Base-by-base conservation (phyloP, 2,888 invertebrate species). In the Tetheella fluctuosa region DNA sequence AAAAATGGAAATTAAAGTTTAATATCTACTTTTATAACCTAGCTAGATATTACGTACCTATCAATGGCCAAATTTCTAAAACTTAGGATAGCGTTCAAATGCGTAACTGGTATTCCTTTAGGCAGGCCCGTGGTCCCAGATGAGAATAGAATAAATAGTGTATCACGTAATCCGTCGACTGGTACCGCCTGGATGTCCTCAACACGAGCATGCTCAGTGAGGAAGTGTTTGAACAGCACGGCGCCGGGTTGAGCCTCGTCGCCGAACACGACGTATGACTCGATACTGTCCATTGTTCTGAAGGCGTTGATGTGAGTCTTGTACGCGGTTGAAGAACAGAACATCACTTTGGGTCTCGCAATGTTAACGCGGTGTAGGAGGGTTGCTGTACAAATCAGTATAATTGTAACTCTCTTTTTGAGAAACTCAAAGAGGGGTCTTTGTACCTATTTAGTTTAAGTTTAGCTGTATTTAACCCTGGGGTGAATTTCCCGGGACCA, bases 101-200 rank as follows among this genome's bases (percentile, higher is more conserved):
- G 81, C 0, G 77, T 79, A n/a, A 71, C 57, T 0, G 76, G 79
- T 0, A 77, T 62, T 1, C 78, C 81, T 59, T 81, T 83, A 0
- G 81, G 75, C 25, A 80, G 42, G 0, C 82, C 81, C 6, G 80
- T 80, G 0, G 82, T 83, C 0, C 81, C 82, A 5, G 82, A 81
- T 0, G 81, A 81, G 61, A 63, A 80, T 1, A 79, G 23, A 8
- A 79, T 70, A 1, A 79, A 57, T 1, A 67, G 59, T 0, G 58
- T 8, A 28, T 80, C 79, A 1, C 66, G 63, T 70, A 68, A 73
- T 5, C 80, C 80, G 0, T 73, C 65, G 0, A 80, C 79, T 0
- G 72, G 65, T 0, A 64, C 62, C 0, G 74, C 61, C 6, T 60
- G 1, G 28, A 79, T 79, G 2, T 76, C 71, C 0, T 66, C 67